Conservation (phyloP, 2,888 invertebrate genomes). For the Troides helena region DNA sequence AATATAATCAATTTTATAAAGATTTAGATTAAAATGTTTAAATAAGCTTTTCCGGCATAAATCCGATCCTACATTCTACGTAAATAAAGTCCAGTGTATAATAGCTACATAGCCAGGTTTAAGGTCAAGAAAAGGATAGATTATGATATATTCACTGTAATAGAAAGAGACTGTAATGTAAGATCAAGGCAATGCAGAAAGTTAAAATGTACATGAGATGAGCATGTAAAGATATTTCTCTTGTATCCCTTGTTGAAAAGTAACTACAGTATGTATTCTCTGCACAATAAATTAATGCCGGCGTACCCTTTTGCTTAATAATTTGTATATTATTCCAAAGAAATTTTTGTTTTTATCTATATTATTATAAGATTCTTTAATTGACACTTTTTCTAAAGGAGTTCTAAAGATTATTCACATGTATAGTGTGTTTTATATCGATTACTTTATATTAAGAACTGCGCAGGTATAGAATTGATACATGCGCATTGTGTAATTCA, state of each 20-base stretch:
- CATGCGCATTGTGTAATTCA: constrained; percentile 47
- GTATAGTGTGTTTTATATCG: constrained; percentile 49
- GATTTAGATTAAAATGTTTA: constrained; percentile 1
- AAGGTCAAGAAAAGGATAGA: constrained; percentile 66
- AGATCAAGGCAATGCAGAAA: constrained; percentile 45
- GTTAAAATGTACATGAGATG: constrained; percentile 22
- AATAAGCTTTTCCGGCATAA: constrained; percentile 19
- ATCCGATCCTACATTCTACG: constrained; percentile 23
- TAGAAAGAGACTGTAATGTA: constrained; percentile 49
- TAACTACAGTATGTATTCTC: neutral
- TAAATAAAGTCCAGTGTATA: constrained; percentile 39
- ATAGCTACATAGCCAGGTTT: constrained; percentile 56
- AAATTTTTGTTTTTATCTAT: neutral
- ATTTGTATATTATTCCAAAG: neutral
- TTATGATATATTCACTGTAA: constrained; percentile 36
- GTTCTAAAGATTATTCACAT: constrained; percentile 39
- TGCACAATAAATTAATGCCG: neutral
- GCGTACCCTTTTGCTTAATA: neutral
- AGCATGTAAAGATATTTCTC: constrained; percentile 18
- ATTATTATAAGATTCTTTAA: neutral
- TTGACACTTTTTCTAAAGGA: constrained; percentile 12
- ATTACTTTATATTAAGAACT: constrained; percentile 46
- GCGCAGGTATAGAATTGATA: constrained; percentile 54
- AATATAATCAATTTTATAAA: neutral
- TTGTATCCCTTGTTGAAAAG: neutral